Conservation (phyloP, 2,797 vertebrate species). For the Sebastes dallii region DNA sequence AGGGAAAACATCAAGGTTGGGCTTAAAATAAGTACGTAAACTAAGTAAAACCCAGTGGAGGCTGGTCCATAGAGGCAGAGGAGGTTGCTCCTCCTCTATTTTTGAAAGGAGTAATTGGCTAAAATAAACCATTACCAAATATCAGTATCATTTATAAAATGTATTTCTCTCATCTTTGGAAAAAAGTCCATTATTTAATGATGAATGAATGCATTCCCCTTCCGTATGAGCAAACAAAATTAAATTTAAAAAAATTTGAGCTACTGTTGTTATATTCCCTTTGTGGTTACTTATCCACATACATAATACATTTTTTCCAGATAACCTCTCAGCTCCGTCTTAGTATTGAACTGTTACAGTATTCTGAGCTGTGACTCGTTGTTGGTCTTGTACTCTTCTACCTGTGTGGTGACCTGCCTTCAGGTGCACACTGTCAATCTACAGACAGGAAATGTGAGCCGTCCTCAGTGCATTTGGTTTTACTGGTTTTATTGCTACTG, state of each 20-base stretch:
- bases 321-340: background rate
- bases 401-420: background rate
- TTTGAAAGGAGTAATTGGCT: no score
- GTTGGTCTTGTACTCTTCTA: background rate
- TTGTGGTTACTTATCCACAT: background rate
- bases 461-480: background rate
- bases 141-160: no score
- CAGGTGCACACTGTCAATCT: background rate
- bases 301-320: background rate
- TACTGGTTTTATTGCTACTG: background rate
- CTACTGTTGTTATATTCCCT: background rate
- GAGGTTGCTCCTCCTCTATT: no score
- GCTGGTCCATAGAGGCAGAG: no score
- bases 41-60: no score
- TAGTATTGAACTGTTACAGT: background rate
- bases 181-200: no score
- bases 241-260: background rate
- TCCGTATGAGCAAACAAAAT: no score
- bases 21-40: no score
- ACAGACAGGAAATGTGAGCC: background rate
- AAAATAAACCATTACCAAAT: no score
- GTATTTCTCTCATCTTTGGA: no score
- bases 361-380: background rate
- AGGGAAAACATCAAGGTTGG: no score
- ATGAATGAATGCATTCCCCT: no score